Conservation (phyloP, 2,797 vertebrate genomes). For the Calcarius lapponicus region DNA sequence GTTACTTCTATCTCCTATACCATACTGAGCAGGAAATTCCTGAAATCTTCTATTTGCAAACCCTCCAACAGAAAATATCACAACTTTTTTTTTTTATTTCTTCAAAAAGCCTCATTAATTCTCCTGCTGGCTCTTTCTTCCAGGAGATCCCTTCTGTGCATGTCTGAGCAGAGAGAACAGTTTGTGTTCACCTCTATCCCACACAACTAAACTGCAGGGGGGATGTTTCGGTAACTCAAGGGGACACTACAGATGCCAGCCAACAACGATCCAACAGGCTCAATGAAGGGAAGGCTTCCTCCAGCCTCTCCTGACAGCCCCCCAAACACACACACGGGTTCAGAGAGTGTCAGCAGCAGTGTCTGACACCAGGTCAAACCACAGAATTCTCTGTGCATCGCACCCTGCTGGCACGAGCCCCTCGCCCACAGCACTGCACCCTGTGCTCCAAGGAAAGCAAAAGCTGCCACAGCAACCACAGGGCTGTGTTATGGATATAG, state of each 20-base stretch:
- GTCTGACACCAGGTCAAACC: background rate
- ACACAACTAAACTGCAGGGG: background rate
- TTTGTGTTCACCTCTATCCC: conserved; percentile 12
- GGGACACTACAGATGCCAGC: accelerated
- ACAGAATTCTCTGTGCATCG: background rate
- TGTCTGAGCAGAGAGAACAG: conserved; percentile 1
- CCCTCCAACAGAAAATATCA: background rate
- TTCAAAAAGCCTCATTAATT: background rate
- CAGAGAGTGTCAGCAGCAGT: background rate
- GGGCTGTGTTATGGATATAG: background rate
- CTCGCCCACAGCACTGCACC: background rate
- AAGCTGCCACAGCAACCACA: background rate
- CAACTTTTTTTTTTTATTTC: background rate
- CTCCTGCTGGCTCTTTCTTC: background rate
- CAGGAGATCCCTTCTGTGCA: background rate
- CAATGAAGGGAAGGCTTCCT: background rate
- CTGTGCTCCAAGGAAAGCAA: background rate
- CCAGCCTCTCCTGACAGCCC: background rate
- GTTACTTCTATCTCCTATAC: background rate
- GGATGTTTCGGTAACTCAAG: background rate
- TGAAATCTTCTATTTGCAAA: background rate
- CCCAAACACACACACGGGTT: background rate
- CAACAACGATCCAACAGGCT: background rate
- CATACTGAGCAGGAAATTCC: background rate
- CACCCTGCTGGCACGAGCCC: accelerated